Percentiles rank a stretch among this genome's conserved stretches.
Evolutionary conservation across 2,888 invertebrate genomes (phyloP).

Genomic region (Pristionchus arcanus): DNA sequence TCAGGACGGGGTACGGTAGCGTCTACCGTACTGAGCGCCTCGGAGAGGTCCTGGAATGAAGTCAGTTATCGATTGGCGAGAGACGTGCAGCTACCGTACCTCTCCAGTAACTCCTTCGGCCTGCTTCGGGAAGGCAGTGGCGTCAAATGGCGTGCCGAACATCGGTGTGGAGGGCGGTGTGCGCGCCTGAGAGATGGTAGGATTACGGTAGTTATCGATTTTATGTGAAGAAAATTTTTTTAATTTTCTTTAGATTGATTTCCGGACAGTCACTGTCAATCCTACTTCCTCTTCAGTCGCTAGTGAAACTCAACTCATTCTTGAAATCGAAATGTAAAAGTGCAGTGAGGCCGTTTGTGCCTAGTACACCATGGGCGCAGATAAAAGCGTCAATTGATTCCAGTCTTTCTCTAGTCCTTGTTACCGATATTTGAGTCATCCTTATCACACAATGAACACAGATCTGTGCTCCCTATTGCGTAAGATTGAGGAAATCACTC

Average conservation of each 20-base stretch:
- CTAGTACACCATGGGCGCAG: not conserved
- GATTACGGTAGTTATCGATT: not conserved
- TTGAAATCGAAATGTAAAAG: too few species aligned
- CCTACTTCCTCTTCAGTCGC: not conserved
- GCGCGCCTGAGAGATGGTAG: not conserved
- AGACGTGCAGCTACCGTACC: not conserved
- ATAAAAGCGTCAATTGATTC: not conserved
- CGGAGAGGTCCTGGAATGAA: not conserved
- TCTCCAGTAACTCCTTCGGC: not conserved
- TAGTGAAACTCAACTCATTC: not conserved
- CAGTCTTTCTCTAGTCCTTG: slow-evolving; percentile 27
- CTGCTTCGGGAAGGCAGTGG: not conserved
- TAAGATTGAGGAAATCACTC: not conserved
- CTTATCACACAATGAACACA: not conserved
- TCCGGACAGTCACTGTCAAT: not conserved
- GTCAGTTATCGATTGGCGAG: not conserved
- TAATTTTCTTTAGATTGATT: not conserved
- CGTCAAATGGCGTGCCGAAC: not conserved
- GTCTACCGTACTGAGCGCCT: not conserved
- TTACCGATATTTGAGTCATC: not conserved
- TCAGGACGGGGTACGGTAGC: not conserved
- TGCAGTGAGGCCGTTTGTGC: not conserved
- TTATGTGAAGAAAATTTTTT: not conserved
- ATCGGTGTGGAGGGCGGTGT: slow-evolving; percentile 18
- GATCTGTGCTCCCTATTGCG: not conserved